Evolutionary conservation across 2,797 vertebrate genomes (phyloP), one percentile per base, ranked within the genome.

Genomic region (Trematomus bernacchii): DNA sequence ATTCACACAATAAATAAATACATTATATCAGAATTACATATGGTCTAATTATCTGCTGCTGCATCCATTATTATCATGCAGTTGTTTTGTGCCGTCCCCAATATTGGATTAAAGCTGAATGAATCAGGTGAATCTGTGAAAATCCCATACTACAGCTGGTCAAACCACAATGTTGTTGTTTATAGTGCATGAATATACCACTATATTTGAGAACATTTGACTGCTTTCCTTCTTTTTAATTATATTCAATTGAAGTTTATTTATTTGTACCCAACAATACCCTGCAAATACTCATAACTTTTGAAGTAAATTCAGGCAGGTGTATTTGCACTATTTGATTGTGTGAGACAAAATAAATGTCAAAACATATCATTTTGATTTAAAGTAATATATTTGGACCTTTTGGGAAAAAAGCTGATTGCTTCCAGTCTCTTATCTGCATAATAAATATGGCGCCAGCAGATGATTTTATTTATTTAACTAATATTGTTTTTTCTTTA

Each of bases 1-100:
- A 79, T 84, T 88, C 79, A 90, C 71, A 77, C 87, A 91, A 94
- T 91, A 90, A 93, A 94, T 93, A 93, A 92, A 92, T 91, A 91
- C 66, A 85, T 65, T 68, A 77, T 16, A 76, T 66, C 74, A 87
- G 83, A 90, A 79, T 76, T 60, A 63, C 58, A 76, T 60, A 43
- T 18, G 51, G 67, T 82, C 10, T 61, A 58, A 78, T 85, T 74
- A 71, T 85, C 60, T 78, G 40, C 16, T 14, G 72, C 42, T 71
- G 66, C 48, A 66, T 59, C 58, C n/a, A 71, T 67, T 62, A 69
- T 71, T 66, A 66, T 76, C 50, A 62, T 69, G 21, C 43, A 48
- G 47, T 72, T 86, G 69, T 30, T 73, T 64, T 64, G 19, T 5
- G 6, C 6, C 63, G 52, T 58, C 21, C 42, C 10, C 15, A 52